phyloP scores from a whole-genome alignment of 1,140 invertebrate genomes.

The Diorhabda sublineata region DNA sequence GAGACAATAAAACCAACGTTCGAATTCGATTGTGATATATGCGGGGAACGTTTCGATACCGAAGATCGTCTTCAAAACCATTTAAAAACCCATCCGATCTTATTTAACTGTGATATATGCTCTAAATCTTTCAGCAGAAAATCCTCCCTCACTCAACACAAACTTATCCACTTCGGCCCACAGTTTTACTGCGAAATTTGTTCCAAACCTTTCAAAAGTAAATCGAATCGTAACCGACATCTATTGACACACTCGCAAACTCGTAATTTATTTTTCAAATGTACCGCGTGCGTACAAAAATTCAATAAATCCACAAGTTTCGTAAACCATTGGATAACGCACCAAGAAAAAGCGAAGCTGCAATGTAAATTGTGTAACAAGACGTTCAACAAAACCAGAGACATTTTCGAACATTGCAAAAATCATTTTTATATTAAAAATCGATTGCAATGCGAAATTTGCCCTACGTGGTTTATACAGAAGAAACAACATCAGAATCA shows the following conservation, averaged over 20 bases:
- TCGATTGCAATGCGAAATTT: too few species aligned
- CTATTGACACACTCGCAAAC: neutral
- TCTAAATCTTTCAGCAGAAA: neutral
- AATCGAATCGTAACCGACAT: neutral
- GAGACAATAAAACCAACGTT: neutral
- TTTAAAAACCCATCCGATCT: neutral
- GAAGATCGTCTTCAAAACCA: neutral
- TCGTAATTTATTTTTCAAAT: neutral
- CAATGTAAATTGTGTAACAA: neutral
- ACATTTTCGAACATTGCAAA: too few species aligned
- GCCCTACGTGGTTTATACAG: too few species aligned
- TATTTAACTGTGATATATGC: neutral
- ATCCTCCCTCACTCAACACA: neutral
- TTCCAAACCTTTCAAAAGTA: slow-evolving; percentile 1
- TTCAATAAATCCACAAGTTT: neutral
- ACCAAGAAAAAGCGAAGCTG: neutral
- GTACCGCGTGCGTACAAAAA: neutral
- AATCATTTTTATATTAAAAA: too few species aligned
- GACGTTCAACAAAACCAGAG: neutral
- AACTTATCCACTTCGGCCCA: neutral
- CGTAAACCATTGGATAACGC: neutral
- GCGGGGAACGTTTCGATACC: neutral
- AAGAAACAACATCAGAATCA: too few species aligned
- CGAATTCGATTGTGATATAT: neutral
- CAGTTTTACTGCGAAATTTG: neutral